phyloP scores from a whole-genome alignment of 2,113 vertebrate species.

The Erpornis zantholeuca region DNA sequence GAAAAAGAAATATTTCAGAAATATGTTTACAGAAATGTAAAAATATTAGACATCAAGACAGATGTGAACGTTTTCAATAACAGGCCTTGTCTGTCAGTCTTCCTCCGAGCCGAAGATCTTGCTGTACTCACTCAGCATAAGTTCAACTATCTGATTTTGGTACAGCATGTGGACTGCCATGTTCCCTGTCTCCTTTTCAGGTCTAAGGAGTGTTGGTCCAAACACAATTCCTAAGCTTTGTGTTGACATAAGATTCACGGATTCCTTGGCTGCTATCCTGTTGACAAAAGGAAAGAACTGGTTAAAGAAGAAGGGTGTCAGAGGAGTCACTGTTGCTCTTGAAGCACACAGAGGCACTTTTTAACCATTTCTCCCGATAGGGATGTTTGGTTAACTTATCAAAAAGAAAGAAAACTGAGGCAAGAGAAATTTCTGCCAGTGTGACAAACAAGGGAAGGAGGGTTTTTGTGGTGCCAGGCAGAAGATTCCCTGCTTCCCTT shows the following conservation, averaged over 20 bases:
- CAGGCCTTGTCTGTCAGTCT: conserved; percentile 79
- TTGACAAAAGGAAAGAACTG: conserved; percentile 43
- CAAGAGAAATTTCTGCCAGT: background rate
- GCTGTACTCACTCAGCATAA: conserved; percentile 83
- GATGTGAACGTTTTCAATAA: conserved; percentile 77
- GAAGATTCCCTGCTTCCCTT: background rate
- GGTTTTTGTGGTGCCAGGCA: background rate
- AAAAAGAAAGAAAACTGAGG: background rate
- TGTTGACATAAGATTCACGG: conserved; percentile 91
- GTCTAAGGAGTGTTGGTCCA: conserved; percentile 92
- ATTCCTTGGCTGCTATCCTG: conserved; percentile 86
- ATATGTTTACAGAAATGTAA: conserved; percentile 86
- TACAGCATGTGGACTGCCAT: conserved; percentile 94
- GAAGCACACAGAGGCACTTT: background rate
- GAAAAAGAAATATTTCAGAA: conserved; percentile 82
- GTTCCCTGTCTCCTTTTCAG: conserved; percentile 85
- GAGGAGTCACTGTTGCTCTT: conserved; percentile 23
- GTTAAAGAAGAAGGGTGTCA: conserved; percentile 38
- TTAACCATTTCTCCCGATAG: background rate
- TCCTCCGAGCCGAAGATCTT: conserved; percentile 82
- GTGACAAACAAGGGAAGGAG: background rate
- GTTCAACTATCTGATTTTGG: conserved; percentile 94
- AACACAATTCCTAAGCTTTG: conserved; percentile 95
- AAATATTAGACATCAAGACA: conserved; percentile 83
- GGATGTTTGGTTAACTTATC: background rate